These are phyloP conservation scores for Drosophila pseudotakahashii DNA, from an alignment of 2,888 invertebrate genomes.

Conservation along the genomic window DNA sequence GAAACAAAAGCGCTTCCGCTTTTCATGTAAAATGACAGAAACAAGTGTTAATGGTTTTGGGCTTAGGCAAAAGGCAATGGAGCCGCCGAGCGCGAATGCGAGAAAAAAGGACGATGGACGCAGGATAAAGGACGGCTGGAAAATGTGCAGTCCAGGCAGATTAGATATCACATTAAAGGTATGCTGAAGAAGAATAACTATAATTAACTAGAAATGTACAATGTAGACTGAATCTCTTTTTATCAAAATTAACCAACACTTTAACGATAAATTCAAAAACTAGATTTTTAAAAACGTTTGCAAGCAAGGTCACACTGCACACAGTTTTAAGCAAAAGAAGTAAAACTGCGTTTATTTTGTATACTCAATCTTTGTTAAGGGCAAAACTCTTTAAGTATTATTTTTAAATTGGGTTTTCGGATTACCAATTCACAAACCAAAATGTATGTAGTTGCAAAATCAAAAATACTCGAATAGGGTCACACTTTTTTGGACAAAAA, in stretches of 20 bases:
- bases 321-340: not conserved
- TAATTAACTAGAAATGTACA: too few relatives aligned
- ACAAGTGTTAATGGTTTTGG: constrained; percentile 80
- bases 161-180: constrained; percentile 5
- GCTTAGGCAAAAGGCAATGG: constrained; percentile 53
- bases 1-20: constrained; percentile 79
- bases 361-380: too few relatives aligned
- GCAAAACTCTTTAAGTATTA: too few relatives aligned
- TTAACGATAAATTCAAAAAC: too few relatives aligned
- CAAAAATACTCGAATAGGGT: too few relatives aligned
- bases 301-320: not conserved
- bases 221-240: too few relatives aligned
- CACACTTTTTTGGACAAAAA: too few relatives aligned
- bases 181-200: too few relatives aligned
- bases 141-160: constrained; percentile 2
- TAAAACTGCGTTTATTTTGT: not conserved
- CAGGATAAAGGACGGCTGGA: constrained; percentile 3
- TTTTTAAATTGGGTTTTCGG: too few relatives aligned
- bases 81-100: constrained; percentile 7
- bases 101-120: constrained; percentile 16
- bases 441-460: not conserved
- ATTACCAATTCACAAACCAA: too few relatives aligned
- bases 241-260: too few relatives aligned
- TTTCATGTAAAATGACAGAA: constrained; percentile 79
- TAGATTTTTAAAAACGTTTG: not conserved